Conservation (phyloP, 2,797 vertebrate genomes). For the Falco cherrug region DNA sequence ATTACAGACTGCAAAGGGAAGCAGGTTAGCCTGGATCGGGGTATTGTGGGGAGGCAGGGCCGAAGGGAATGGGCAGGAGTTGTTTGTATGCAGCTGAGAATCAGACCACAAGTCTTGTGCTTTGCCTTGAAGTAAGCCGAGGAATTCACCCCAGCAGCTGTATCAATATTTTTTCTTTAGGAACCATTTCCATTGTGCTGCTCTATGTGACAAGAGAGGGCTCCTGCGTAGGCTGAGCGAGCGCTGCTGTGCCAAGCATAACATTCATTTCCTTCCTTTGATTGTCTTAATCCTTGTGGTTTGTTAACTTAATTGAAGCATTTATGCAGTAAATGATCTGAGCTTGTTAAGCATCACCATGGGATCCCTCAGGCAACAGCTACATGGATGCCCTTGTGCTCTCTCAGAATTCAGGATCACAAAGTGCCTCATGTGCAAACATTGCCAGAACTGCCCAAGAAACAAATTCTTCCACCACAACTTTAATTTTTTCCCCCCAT, state of each 20-base stretch:
- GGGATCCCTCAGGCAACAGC: slow-evolving; percentile 10
- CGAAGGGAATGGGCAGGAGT: not conserved
- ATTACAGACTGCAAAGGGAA: not conserved
- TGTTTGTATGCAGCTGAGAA: not conserved
- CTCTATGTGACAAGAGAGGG: not conserved
- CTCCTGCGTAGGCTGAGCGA: not conserved
- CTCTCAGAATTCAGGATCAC: not conserved
- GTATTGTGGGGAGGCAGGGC: not conserved
- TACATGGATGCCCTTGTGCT: not conserved
- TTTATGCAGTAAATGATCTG: not conserved
- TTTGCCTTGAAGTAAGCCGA: not conserved
- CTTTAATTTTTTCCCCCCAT: not conserved
- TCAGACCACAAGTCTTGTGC: not conserved
- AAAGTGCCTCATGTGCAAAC: not conserved
- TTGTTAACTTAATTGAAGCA: slow-evolving; percentile 19
- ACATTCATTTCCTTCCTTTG: not conserved
- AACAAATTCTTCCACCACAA: not conserved
- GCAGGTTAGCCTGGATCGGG: not conserved
- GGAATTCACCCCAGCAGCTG: not conserved
- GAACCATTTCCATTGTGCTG: not conserved
- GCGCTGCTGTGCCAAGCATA: not conserved
- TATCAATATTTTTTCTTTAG: not conserved
- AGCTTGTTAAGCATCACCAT: not conserved
- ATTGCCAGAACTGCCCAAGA: not conserved
- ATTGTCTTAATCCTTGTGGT: slow-evolving; percentile 39